phyloP scores from a whole-genome alignment of 2,113 vertebrate genomes.

The Halcyon senegalensis region DNA sequence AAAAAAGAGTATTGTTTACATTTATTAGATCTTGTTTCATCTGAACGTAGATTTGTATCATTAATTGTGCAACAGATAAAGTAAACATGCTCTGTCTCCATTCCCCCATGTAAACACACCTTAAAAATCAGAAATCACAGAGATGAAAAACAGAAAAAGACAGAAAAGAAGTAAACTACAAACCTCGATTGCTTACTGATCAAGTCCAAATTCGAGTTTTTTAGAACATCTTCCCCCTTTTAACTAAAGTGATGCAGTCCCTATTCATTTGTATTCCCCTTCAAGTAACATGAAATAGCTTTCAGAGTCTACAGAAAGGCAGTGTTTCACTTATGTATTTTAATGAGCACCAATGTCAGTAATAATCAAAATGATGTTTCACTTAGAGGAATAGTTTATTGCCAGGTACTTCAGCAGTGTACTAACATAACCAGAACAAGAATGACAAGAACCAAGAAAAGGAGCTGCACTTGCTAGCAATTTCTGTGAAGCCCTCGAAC shows the following conservation, averaged over 20 bases:
- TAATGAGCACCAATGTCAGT: slow-evolving; percentile 87
- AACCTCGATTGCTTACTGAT: slow-evolving; percentile 6
- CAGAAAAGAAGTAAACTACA: background rate
- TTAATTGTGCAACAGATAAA: background rate
- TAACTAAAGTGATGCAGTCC: slow-evolving; percentile 74
- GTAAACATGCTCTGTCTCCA: background rate
- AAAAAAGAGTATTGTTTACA: background rate
- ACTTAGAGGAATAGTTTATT: slow-evolving; percentile 78
- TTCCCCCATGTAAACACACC: background rate
- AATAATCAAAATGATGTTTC: slow-evolving; percentile 80
- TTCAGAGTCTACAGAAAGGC: slow-evolving; percentile 84
- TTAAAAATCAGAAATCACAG: slow-evolving; percentile 14
- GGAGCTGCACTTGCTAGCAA: background rate
- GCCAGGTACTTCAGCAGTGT: slow-evolving; percentile 62
- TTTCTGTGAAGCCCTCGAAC: slow-evolving; percentile 30
- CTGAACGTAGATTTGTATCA: background rate
- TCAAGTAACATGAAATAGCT: slow-evolving; percentile 86
- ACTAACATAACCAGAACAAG: slow-evolving; percentile 37
- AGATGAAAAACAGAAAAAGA: background rate
- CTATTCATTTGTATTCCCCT: slow-evolving; percentile 81
- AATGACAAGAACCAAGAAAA: slow-evolving; percentile 35
- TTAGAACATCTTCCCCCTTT: slow-evolving; percentile 42
- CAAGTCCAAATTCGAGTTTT: slow-evolving; percentile 20
- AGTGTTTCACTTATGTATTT: slow-evolving; percentile 84
- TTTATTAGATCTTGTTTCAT: slow-evolving; percentile 40